Conservation (phyloP, 1,140 invertebrate genomes). For the Ceratina japonica region DNA sequence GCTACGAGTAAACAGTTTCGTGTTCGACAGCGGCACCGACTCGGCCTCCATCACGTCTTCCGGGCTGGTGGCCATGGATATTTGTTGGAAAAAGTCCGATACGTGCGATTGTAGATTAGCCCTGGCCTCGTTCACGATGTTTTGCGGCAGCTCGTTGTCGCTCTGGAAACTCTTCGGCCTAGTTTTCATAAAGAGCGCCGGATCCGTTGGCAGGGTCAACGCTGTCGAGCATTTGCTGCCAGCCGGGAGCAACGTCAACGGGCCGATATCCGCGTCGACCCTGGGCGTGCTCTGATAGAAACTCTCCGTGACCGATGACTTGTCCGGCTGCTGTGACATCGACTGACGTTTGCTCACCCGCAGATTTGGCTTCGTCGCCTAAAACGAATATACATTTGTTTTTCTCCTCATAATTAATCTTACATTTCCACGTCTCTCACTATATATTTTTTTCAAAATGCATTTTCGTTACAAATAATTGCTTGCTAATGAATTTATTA, state of each 20-base stretch:
- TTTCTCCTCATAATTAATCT: background rate
- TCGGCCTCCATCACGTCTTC: slow-evolving; percentile 78
- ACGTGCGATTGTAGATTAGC: slow-evolving; percentile 77
- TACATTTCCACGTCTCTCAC: too few species aligned
- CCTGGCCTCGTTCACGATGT: slow-evolving; percentile 72
- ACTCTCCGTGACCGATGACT: slow-evolving; percentile 70
- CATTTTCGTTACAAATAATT: too few species aligned
- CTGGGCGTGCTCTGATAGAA: slow-evolving; percentile 77
- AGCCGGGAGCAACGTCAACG: slow-evolving; percentile 67
- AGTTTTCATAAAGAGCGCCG: slow-evolving; percentile 52
- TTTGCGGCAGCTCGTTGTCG: slow-evolving; percentile 71
- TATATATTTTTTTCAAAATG: too few species aligned
- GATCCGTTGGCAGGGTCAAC: slow-evolving; percentile 68
- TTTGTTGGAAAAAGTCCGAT: slow-evolving; percentile 80
- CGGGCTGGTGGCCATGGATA: slow-evolving; percentile 78
- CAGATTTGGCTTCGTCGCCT: slow-evolving; percentile 73
- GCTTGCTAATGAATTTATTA: too few species aligned
- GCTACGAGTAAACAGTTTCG: slow-evolving; percentile 60
- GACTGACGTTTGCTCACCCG: slow-evolving; percentile 72
- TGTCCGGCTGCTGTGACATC: slow-evolving; percentile 58
- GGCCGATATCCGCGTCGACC: slow-evolving; percentile 76
- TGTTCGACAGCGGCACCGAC: slow-evolving; percentile 66
- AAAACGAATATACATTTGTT: slow-evolving; percentile 18
- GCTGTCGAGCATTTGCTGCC: slow-evolving; percentile 60
- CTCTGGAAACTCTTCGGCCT: slow-evolving; percentile 65